A percentile compares a stretch with the other conserved stretches of the same genome.
Evolutionary conservation across 2,888 invertebrate genomes (phyloP).

Genomic region (Pollenia griseotomentosa): DNA sequence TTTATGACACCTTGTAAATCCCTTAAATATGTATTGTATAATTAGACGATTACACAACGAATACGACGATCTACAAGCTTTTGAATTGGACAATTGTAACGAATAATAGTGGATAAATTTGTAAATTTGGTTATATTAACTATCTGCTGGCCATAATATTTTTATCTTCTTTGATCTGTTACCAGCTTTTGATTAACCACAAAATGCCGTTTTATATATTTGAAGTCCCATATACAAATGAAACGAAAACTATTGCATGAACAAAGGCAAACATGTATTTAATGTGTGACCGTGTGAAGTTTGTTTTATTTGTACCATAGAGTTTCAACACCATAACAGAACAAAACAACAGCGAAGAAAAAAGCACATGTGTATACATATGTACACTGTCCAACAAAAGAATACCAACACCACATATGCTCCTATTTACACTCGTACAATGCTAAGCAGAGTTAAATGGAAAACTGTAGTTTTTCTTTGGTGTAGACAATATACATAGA

Average conservation of each 20-base stretch:
- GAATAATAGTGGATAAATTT: too few species aligned
- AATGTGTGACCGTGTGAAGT: slow-evolving; percentile 67
- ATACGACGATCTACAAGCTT: too few species aligned
- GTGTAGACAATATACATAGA: not conserved
- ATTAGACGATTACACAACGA: too few species aligned
- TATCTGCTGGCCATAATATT: too few species aligned
- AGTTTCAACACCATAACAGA: slow-evolving; percentile 51
- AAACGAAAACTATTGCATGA: slow-evolving; percentile 55
- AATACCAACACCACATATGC: slow-evolving; percentile 21
- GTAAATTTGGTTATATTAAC: too few species aligned
- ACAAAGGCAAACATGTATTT: slow-evolving; percentile 54
- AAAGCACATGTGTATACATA: not conserved
- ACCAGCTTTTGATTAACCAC: not conserved
- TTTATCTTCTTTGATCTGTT: not conserved
- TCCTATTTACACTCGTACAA: not conserved
- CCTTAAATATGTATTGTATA: too few species aligned
- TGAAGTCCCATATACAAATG: slow-evolving; percentile 18
- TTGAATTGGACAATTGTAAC: too few species aligned
- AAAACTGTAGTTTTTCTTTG: not conserved
- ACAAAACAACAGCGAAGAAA: not conserved
- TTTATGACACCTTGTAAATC: too few species aligned
- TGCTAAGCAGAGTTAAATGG: not conserved
- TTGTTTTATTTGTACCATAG: slow-evolving; percentile 61
- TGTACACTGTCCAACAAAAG: slow-evolving; percentile 42
- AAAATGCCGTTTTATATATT: not conserved